A percentile compares a stretch with the other conserved stretches of the same genome.
Conservation (phyloP, 2,113 vertebrate species). For the Sylvietta virens region DNA sequence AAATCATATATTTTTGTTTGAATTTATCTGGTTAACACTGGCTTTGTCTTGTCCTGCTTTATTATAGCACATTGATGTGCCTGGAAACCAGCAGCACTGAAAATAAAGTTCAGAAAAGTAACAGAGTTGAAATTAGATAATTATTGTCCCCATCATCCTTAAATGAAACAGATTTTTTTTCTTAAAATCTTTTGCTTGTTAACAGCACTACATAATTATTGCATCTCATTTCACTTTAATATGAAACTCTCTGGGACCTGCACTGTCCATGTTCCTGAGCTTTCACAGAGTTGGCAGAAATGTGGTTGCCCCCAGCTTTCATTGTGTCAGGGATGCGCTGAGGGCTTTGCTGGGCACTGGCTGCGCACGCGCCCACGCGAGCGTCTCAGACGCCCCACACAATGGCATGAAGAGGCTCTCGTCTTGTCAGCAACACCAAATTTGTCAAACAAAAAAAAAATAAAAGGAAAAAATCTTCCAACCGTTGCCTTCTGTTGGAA, state of each 20-base stretch:
- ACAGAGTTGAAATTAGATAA: background rate
- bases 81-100: background rate
- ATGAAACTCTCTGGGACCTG: background rate
- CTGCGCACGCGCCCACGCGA: background rate
- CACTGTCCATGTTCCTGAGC: background rate
- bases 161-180: background rate
- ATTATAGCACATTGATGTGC: background rate
- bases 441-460: background rate
- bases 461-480: background rate
- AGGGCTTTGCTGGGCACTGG: conserved; percentile 28
- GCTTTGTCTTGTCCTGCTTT: background rate
- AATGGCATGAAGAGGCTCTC: conserved; percentile 33
- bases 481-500: background rate
- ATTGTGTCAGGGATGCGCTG: background rate
- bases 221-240: background rate
- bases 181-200: background rate
- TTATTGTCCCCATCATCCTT: background rate
- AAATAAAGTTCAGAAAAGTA: background rate
- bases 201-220: background rate
- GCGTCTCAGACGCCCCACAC: conserved; percentile 26
- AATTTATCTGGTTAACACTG: background rate
- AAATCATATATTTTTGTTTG: accelerated
- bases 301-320: conserved; percentile 45
- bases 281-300: conserved; percentile 40
- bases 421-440: conserved; percentile 52